Evolutionary conservation across 2,113 vertebrate genomes (phyloP).

Genomic region (Ginglymostoma cirratum): DNA sequence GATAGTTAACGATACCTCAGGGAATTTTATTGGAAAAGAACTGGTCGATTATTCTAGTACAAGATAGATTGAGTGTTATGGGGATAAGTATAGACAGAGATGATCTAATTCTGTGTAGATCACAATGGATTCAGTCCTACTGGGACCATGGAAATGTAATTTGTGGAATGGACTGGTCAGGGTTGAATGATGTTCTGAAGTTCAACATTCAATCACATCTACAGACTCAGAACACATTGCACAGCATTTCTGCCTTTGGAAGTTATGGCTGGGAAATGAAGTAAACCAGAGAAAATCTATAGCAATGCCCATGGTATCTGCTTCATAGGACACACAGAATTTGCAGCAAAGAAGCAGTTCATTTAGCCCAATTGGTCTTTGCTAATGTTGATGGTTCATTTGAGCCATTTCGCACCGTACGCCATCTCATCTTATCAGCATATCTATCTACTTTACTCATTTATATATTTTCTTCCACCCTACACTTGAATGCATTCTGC

Average conservation of each 20-base stretch:
- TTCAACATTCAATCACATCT: background rate
- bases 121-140: background rate
- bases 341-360: background rate
- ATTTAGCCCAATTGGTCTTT: background rate
- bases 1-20: constrained; percentile 1
- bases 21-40: constrained; percentile 1
- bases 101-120: constrained; percentile 17
- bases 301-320: background rate
- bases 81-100: background rate
- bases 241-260: background rate
- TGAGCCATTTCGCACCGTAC: background rate
- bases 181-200: constrained; percentile 9
- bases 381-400: background rate
- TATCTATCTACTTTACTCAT: background rate
- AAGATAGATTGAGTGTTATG: background rate
- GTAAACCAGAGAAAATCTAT: background rate
- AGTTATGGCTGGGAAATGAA: background rate
- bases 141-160: constrained; percentile 18
- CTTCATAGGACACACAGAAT: background rate
- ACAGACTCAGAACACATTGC: background rate
- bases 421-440: background rate
- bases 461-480: background rate
- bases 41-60: background rate
- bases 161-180: constrained; percentile 29
- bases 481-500: background rate